Evolutionary conservation across 1,140 invertebrate species (phyloP).

Genomic region (Hyphantria cunea): DNA sequence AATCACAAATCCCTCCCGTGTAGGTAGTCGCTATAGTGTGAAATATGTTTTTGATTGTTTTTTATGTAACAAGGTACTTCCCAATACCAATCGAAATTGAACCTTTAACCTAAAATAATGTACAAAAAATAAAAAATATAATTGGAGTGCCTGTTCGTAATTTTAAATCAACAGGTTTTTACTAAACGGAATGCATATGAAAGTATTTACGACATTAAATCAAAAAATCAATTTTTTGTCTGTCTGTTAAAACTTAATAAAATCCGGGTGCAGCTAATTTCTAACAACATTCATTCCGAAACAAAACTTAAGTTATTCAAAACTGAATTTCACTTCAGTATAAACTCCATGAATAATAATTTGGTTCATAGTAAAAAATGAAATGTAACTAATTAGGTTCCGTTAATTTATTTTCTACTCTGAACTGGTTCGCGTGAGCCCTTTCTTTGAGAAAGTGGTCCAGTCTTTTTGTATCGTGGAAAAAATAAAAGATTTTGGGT

Average conservation of each 20-base stretch:
- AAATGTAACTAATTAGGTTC: constrained; percentile 30
- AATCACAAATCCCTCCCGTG: background rate
- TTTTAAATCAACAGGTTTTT: no score
- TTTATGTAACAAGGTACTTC: background rate
- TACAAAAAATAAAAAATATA: no score
- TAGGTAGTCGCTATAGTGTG: no score
- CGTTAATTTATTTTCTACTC: constrained; percentile 36
- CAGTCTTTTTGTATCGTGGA: constrained; percentile 30
- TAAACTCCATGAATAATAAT: constrained; percentile 10
- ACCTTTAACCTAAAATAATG: no score
- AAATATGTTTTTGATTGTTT: constrained; percentile 7
- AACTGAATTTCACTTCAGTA: background rate
- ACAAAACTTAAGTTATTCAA: background rate
- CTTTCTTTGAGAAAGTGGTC: constrained; percentile 34
- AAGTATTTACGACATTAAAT: no score
- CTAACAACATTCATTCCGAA: background rate
- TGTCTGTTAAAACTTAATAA: no score
- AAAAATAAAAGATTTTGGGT: constrained; percentile 29
- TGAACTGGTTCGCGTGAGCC: constrained; percentile 30
- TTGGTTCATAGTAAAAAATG: constrained; percentile 8
- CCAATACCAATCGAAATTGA: background rate
- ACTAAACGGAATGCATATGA: no score
- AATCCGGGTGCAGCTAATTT: no score
- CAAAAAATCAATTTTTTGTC: no score
- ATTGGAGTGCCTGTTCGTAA: no score